Percentiles rank a stretch among this genome's conserved stretches.
Evolutionary conservation across 2,113 vertebrate species (phyloP).

Genomic region (Sylvietta virens): DNA sequence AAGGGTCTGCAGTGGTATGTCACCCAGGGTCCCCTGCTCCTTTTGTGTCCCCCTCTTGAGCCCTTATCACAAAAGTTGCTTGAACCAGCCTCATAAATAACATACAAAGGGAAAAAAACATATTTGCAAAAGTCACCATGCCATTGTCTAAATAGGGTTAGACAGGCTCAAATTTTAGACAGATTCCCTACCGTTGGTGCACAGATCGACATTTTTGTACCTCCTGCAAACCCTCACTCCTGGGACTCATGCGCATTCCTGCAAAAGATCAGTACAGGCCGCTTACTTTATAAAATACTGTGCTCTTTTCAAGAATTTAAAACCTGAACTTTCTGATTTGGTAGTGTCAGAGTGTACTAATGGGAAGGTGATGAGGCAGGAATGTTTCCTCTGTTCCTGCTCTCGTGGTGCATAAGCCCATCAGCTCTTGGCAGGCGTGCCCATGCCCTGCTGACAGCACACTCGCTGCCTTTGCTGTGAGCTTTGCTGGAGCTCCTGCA

Average conservation of each 20-base stretch:
- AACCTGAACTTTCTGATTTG: not conserved
- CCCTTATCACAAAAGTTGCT: not conserved
- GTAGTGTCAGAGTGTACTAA: not conserved
- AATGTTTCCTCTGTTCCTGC: not conserved
- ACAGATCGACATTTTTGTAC: not conserved
- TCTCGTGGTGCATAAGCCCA: not conserved
- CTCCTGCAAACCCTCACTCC: not conserved
- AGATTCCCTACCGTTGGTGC: not conserved
- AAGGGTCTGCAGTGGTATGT: not conserved
- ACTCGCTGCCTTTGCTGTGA: not conserved
- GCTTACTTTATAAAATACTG: not conserved
- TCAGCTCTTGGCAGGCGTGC: not conserved
- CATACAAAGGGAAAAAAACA: rapidly evolving
- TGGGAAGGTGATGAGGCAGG: not conserved
- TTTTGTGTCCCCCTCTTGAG: not conserved
- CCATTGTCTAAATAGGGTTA: not conserved
- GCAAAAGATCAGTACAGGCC: not conserved
- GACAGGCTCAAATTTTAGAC: not conserved
- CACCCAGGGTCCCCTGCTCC: rapidly evolving
- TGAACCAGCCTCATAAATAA: not conserved
- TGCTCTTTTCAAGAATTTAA: not conserved
- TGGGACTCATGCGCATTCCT: rapidly evolving
- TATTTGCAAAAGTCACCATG: not conserved
- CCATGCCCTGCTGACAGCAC: rapidly evolving
- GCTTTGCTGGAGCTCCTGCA: not conserved